phyloP scores from a whole-genome alignment of 1,140 invertebrate species.

The Halesus radiatus region DNA sequence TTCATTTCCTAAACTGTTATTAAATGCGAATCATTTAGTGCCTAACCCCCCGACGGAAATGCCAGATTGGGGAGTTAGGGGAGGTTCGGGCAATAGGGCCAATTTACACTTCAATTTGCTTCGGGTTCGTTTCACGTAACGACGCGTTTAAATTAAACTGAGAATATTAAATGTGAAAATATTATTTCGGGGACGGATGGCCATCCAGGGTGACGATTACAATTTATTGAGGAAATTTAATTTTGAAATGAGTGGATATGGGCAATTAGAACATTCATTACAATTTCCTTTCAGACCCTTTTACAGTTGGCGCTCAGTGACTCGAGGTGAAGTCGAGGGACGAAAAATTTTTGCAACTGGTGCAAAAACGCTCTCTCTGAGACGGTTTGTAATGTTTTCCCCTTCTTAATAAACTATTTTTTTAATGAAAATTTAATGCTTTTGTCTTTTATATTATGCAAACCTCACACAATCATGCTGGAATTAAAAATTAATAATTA shows the following conservation, averaged over 20 bases:
- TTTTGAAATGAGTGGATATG: constrained; percentile 8
- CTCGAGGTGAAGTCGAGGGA: no score
- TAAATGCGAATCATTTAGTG: constrained; percentile 29
- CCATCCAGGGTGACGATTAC: background rate
- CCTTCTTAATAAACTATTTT: background rate
- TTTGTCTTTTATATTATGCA: no score
- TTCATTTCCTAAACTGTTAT: constrained; percentile 30
- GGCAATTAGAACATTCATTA: background rate
- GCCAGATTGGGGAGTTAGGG: background rate
- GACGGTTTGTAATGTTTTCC: no score
- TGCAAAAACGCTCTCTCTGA: no score
- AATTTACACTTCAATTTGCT: constrained; percentile 55
- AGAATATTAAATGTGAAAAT: constrained; percentile 42
- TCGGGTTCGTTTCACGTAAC: constrained; percentile 52
- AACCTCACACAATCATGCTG: no score
- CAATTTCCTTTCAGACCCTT: background rate
- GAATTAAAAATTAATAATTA: no score
- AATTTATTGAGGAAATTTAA: constrained; percentile 19
- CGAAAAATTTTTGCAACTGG: no score
- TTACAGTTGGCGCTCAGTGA: background rate
- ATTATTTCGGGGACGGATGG: constrained; percentile 32
- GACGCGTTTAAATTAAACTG: constrained; percentile 47
- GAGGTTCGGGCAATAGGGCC: constrained; percentile 44
- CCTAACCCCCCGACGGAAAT: constrained; percentile 1
- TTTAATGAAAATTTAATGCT: no score